These are phyloP conservation scores for Vicugna pacos DNA, from an alignment of 2,113 vertebrate genomes.

Conservation along the genomic window DNA sequence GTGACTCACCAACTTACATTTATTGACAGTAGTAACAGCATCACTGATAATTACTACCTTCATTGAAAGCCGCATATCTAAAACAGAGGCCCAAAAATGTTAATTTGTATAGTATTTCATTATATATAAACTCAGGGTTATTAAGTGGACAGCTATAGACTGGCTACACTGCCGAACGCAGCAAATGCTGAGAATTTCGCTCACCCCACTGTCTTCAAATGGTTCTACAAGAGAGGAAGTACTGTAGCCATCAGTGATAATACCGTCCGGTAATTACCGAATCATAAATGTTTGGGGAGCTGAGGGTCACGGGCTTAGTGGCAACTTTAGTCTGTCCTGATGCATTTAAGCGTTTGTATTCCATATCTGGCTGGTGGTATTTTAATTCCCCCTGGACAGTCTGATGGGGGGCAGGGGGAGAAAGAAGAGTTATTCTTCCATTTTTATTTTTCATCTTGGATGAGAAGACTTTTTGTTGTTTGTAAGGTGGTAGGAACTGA, in stretches of 20 bases:
- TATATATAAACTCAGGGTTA: slow-evolving; percentile 53
- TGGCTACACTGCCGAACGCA: background rate
- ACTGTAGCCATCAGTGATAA: slow-evolving; percentile 24
- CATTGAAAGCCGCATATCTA: background rate
- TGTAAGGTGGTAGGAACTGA: too few relatives aligned
- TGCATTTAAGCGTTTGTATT: slow-evolving; percentile 43
- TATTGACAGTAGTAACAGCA: background rate
- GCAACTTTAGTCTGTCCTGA: background rate
- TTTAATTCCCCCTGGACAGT: background rate
- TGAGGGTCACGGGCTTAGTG: slow-evolving; percentile 56
- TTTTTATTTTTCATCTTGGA: background rate
- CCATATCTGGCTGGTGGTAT: background rate
- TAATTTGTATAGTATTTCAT: slow-evolving; percentile 57
- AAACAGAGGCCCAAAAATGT: slow-evolving; percentile 30
- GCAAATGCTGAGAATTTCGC: slow-evolving; percentile 26
- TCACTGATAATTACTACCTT: background rate
- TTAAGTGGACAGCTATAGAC: slow-evolving; percentile 14
- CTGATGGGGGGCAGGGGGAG: background rate
- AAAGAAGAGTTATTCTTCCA: background rate
- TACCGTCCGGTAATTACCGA: slow-evolving; percentile 35
- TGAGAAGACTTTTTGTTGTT: background rate
- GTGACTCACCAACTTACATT: background rate
- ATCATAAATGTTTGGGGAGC: slow-evolving; percentile 59
- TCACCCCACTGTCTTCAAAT: slow-evolving; percentile 37
- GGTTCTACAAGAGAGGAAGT: slow-evolving; percentile 34